Conservation (phyloP, 2,113 vertebrate species). For the Malurus alboscapulatus region DNA sequence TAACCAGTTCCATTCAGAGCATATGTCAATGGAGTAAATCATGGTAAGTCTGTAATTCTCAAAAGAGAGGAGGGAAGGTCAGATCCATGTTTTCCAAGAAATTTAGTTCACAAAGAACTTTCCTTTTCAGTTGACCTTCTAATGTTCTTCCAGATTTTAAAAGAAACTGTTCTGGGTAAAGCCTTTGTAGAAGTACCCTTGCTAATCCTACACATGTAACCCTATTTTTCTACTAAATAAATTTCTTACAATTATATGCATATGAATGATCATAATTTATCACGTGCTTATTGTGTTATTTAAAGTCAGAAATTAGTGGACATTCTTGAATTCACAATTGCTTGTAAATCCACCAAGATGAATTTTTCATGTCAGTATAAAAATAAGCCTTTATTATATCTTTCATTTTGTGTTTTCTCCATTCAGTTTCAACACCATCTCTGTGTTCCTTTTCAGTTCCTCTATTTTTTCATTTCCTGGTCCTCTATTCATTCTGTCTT, state of each 20-base stretch:
- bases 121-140: slow-evolving; percentile 50
- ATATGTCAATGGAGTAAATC: slow-evolving; percentile 71
- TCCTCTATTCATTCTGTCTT: neutral
- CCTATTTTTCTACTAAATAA: neutral
- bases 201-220: neutral
- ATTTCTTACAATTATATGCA: neutral
- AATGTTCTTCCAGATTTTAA: slow-evolving; percentile 1
- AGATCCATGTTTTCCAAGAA: slow-evolving; percentile 62
- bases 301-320: neutral
- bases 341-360: neutral
- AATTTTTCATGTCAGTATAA: slow-evolving; percentile 21
- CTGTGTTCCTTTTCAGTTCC: neutral
- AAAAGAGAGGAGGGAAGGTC: slow-evolving; percentile 14
- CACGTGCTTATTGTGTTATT: neutral
- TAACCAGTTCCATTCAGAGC: slow-evolving; percentile 58
- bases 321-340: neutral
- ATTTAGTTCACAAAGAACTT: slow-evolving; percentile 41
- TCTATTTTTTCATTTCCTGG: neutral
- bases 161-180: neutral
- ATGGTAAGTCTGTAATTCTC: slow-evolving; percentile 65
- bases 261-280: neutral
- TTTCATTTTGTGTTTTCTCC: neutral
- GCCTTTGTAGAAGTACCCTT: neutral
- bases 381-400: neutral
- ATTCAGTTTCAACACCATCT: neutral